Conservation (phyloP, 2,113 vertebrate genomes). For the Hippocampus comes region DNA sequence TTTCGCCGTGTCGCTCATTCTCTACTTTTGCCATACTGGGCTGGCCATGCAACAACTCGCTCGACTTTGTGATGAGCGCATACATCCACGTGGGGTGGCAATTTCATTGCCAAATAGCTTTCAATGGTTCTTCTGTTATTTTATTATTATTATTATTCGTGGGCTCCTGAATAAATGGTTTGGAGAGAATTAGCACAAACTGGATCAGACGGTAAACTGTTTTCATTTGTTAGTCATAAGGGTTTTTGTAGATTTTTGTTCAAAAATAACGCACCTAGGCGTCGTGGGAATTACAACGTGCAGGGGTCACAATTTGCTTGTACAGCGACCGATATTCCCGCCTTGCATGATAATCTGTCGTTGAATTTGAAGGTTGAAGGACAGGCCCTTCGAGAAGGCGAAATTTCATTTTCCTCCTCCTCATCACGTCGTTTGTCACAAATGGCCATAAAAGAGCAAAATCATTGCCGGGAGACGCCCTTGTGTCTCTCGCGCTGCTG, state of each 20-base stretch:
- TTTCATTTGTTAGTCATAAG: no score
- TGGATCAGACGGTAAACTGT: no score
- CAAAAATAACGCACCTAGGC: no score
- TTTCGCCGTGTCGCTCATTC: background rate
- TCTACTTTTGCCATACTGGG: background rate
- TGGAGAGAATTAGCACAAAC: no score
- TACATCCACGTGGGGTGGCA: no score
- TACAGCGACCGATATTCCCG: background rate
- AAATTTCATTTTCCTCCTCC: constrained; percentile 27
- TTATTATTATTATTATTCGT: no score
- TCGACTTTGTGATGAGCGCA: no score
- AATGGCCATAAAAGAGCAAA: constrained; percentile 39
- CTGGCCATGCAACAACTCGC: no score
- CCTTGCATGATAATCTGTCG: background rate
- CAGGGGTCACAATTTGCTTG: background rate
- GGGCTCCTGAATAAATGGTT: no score
- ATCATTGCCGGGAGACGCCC: constrained; percentile 37
- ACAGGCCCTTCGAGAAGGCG: constrained; percentile 30
- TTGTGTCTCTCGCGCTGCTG: constrained; percentile 40
- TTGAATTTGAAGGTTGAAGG: constrained; percentile 24
- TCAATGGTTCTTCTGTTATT: no score
- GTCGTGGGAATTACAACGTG: background rate
- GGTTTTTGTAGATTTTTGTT: no score
- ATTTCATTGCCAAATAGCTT: no score
- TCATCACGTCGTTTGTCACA: constrained; percentile 35